Conservation (phyloP, 2,888 invertebrate genomes). For the Stramonita haemastoma region DNA sequence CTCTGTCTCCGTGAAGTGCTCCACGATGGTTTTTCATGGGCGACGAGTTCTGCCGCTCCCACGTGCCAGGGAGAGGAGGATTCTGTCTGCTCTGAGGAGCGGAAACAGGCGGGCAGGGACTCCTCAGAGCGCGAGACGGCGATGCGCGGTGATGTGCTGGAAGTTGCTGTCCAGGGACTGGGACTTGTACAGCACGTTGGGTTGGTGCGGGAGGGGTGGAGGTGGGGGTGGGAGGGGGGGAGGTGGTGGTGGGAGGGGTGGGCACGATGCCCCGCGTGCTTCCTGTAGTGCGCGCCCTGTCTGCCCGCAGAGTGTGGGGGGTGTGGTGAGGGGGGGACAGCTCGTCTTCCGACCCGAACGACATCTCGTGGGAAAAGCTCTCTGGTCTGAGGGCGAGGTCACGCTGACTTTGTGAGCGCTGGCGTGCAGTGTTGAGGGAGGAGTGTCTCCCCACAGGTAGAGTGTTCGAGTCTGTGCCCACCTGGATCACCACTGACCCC, state of each 20-base stretch:
- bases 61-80: neutral
- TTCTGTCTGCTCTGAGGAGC: neutral
- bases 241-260: neutral
- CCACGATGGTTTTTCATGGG: conserved; percentile 42
- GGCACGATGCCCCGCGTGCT: neutral
- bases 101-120: neutral
- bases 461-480: too few species aligned
- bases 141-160: conserved; percentile 44
- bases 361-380: conserved; percentile 24
- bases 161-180: conserved; percentile 40
- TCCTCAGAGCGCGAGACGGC: conserved; percentile 38
- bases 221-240: conserved; percentile 17
- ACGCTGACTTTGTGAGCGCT: too few species aligned
- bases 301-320: neutral
- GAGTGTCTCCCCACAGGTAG: neutral
- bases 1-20: conserved; percentile 32
- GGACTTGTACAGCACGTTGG: conserved; percentile 30
- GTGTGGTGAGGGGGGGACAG: neutral
- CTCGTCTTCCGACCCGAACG: conserved; percentile 35
- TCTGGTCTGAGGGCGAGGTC: neutral
- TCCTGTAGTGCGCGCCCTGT: conserved; percentile 1
- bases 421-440: too few species aligned
- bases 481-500: too few species aligned
- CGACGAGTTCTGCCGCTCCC: conserved; percentile 19
- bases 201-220: conserved; percentile 15